A percentile compares a stretch with the other conserved stretches of the same genome.
phyloP scores from a whole-genome alignment of 2,797 vertebrate genomes.

The Enteromius viviparus region DNA sequence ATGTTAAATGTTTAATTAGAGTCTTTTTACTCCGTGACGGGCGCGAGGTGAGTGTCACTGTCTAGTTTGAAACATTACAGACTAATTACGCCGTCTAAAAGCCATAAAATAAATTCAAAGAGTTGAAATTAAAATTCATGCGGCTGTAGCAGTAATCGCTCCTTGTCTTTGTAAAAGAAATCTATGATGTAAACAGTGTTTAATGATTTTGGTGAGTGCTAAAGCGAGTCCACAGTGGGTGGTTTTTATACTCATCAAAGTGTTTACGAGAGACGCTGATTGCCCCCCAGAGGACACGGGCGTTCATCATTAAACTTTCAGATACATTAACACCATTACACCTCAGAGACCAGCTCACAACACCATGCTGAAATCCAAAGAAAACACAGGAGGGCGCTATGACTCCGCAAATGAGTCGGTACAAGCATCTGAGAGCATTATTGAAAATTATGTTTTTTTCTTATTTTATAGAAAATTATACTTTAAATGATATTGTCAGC shows the following conservation, averaged over 20 bases:
- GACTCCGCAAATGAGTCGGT: not conserved
- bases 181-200: constrained; percentile 29
- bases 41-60: not conserved
- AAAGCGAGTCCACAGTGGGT: constrained; percentile 2
- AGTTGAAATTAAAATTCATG: constrained; percentile 11
- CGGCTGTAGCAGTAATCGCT: not conserved
- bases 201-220: constrained; percentile 22
- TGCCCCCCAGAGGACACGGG: not conserved
- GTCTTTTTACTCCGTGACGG: not conserved
- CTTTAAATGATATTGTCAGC: not conserved
- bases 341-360: constrained; percentile 2
- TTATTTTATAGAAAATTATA: not conserved
- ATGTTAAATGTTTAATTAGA: constrained; percentile 17
- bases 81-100: constrained; percentile 1
- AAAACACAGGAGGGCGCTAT: constrained; percentile 54
- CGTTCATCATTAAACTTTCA: constrained; percentile 11
- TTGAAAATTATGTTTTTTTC: not conserved
- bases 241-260: constrained; percentile 20
- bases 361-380: not conserved
- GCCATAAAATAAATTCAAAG: constrained; percentile 4
- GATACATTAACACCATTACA: constrained; percentile 21
- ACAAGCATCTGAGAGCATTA: not conserved
- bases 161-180: constrained; percentile 16
- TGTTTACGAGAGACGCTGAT: constrained; percentile 14
- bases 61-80: not conserved